These are phyloP conservation scores for Buathra laborator DNA, from an alignment of 2,888 invertebrate genomes.

Conservation along the genomic window DNA sequence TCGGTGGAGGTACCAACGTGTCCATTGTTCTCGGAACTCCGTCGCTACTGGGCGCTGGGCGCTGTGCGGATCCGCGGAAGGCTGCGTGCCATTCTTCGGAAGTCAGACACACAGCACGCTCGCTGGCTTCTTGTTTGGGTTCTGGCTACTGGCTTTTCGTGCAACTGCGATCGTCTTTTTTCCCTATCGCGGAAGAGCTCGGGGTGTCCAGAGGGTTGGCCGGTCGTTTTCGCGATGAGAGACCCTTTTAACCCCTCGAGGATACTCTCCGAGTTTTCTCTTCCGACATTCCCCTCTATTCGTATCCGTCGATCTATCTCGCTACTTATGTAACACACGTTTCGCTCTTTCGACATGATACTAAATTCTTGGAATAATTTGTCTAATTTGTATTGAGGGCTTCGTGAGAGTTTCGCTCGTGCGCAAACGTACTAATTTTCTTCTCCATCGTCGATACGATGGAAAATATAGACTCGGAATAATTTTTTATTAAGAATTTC, in stretches of 20 bases:
- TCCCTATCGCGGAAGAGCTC: conserved; percentile 46
- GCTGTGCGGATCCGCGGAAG: conserved; percentile 54
- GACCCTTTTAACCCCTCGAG: conserved; percentile 1
- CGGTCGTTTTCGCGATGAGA: conserved; percentile 2
- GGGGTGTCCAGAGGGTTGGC: conserved; percentile 47
- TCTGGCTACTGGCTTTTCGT: conserved; percentile 47
- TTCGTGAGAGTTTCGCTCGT: neutral
- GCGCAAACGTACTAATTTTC: neutral
- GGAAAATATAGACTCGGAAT: neutral
- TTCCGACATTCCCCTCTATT: conserved; percentile 36
- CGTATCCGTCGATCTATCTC: neutral
- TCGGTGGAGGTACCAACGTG: conserved; percentile 46
- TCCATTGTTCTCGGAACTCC: conserved; percentile 66
- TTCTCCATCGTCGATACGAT: neutral
- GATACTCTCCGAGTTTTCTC: neutral
- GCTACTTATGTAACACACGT: neutral
- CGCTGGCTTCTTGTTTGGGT: conserved; percentile 29
- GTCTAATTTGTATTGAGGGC: too few species aligned
- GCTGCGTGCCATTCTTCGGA: conserved; percentile 64
- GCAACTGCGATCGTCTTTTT: conserved; percentile 47
- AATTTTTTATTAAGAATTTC: neutral
- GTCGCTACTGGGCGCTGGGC: conserved; percentile 36
- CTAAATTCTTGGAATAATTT: too few species aligned
- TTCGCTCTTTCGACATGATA: neutral
- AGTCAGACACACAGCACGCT: conserved; percentile 36